Conservation (phyloP, 2,113 vertebrate species). For the Melospiza georgiana region DNA sequence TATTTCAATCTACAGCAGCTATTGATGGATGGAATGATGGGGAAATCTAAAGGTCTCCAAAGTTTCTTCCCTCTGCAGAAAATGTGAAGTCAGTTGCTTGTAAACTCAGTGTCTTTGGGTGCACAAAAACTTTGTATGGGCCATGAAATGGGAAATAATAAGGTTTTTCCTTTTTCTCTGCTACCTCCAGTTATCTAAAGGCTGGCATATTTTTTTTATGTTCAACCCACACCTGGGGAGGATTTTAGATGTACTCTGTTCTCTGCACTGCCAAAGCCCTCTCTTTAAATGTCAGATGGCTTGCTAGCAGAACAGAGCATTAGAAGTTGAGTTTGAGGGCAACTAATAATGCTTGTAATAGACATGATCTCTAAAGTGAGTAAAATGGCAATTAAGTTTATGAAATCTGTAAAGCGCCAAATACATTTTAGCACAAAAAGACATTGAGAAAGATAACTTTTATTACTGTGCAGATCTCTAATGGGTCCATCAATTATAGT, state of each 20-base stretch:
- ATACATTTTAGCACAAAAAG: neutral
- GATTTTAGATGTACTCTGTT: neutral
- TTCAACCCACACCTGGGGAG: neutral
- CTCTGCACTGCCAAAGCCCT: neutral
- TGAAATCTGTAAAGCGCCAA: neutral
- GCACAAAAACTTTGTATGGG: neutral
- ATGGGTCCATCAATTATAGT: neutral
- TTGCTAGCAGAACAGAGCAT: neutral
- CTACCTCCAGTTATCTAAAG: neutral
- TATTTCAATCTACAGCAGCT: neutral
- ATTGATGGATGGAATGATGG: neutral
- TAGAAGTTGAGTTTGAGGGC: neutral
- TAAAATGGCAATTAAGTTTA: conserved; percentile 23
- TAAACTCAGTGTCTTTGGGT: neutral
- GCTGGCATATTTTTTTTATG: neutral
- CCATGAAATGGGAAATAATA: neutral
- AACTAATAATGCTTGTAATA: neutral
- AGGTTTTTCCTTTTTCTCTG: neutral
- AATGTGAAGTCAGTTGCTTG: neutral
- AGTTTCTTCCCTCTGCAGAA: neutral
- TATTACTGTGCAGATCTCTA: neutral
- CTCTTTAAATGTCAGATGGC: neutral
- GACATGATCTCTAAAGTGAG: neutral
- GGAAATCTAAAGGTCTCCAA: neutral
- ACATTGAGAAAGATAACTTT: neutral